Evolutionary conservation across 2,888 invertebrate species (phyloP).

Genomic region (Campaea margaritaria): DNA sequence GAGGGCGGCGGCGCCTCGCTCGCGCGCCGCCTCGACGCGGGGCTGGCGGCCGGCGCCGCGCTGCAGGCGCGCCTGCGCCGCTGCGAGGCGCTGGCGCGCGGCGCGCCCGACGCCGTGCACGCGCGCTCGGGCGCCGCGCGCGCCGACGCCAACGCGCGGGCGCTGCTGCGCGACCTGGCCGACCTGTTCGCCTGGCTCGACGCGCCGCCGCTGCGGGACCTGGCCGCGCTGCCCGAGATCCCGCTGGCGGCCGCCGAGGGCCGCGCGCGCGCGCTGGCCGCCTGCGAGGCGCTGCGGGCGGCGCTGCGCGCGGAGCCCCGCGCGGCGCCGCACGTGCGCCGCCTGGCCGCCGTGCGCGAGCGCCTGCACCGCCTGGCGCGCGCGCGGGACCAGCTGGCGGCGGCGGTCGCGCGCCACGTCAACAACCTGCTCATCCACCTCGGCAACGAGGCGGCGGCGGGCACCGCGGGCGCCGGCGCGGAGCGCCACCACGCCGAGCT

Average conservation of each 20-base stretch:
- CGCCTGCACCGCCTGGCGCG: constrained; percentile 64
- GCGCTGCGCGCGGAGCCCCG: constrained; percentile 51
- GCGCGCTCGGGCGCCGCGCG: constrained; percentile 71
- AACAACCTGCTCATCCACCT: constrained; percentile 98
- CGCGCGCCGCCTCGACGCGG: constrained; percentile 50
- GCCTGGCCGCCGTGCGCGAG: constrained; percentile 66
- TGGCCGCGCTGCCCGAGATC: constrained; percentile 66
- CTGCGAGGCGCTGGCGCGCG: constrained; percentile 87
- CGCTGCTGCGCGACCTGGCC: constrained; percentile 91
- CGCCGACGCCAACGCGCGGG: constrained; percentile 93
- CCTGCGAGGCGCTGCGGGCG: constrained; percentile 53
- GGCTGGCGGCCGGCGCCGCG: constrained; percentile 87
- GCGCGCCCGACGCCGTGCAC: constrained; percentile 58
- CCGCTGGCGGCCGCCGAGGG: constrained; percentile 62
- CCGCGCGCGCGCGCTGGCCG: constrained; percentile 64
- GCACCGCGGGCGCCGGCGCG: constrained; percentile 80
- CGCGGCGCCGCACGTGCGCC: constrained; percentile 53
- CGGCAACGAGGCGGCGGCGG: constrained; percentile 85
- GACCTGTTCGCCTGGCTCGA: constrained; percentile 78
- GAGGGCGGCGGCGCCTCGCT: constrained; percentile 84
- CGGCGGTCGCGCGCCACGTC: constrained; percentile 94
- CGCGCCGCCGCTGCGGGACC: constrained; percentile 63
- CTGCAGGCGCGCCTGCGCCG: constrained; percentile 72
- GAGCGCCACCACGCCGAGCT: constrained; percentile 95
- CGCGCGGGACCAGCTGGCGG: constrained; percentile 79